Conservation (phyloP, 92 coral and sea anemone genomes). For the Blastomussa wellsi region DNA sequence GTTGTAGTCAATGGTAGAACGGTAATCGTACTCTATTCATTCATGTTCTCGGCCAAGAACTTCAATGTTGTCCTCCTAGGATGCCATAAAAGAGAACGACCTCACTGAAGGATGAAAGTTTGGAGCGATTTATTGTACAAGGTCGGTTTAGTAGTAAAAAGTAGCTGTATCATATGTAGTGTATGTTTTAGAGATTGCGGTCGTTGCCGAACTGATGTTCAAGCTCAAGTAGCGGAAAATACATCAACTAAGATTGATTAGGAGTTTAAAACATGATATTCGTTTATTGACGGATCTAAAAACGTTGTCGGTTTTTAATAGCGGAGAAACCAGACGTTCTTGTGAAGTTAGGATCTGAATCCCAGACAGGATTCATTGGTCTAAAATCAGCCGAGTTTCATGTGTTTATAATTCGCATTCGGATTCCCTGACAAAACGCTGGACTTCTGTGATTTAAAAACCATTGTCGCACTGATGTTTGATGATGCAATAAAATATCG, state of each 20-base stretch:
- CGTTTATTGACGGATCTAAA: neutral
- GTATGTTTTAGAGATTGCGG: neutral
- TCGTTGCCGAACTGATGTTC: neutral
- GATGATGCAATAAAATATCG: neutral
- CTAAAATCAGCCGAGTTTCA: neutral
- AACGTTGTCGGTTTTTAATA: neutral
- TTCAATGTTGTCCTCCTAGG: too few relatives aligned
- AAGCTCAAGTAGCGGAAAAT: neutral
- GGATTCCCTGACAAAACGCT: neutral
- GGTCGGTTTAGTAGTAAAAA: neutral
- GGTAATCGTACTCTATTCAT: neutral
- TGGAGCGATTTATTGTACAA: neutral
- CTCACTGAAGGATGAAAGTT: neutral
- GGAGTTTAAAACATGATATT: neutral
- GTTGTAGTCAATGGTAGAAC: neutral
- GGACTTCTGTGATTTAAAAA: neutral
- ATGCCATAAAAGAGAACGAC: neutral
- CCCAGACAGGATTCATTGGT: neutral
- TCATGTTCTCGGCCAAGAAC: neutral
- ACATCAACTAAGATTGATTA: neutral
- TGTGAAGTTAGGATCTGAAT: neutral
- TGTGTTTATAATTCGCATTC: neutral
- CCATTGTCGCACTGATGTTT: neutral
- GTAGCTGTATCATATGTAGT: neutral
- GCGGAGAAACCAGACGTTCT: neutral